Evolutionary conservation across 2,797 vertebrate genomes (phyloP).

Genomic region (Spheniscus humboldti): DNA sequence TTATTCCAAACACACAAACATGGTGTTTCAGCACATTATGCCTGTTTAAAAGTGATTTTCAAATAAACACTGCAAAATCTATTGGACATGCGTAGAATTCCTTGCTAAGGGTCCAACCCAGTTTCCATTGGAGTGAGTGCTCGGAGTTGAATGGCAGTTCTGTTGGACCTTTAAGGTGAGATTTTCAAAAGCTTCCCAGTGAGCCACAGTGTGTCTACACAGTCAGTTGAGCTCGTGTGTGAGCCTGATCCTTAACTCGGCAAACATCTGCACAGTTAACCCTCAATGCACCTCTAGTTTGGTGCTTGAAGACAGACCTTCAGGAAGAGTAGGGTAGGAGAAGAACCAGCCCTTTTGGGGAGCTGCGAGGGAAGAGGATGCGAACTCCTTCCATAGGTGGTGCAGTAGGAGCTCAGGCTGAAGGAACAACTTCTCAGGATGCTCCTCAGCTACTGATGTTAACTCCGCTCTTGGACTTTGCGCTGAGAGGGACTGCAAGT

Average conservation of each 20-base stretch:
- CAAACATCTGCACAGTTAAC: background rate
- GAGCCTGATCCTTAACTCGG: background rate
- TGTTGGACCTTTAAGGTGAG: background rate
- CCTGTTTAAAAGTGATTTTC: background rate
- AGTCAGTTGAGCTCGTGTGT: background rate
- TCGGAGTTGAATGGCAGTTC: background rate
- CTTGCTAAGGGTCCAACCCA: background rate
- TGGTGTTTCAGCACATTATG: background rate
- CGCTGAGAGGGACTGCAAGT: background rate
- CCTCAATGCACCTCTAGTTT: background rate
- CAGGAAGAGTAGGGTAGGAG: background rate
- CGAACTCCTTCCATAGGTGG: background rate
- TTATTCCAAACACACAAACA: background rate
- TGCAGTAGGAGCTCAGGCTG: background rate
- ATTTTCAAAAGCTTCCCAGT: background rate
- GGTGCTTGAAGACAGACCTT: background rate
- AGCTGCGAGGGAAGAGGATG: background rate
- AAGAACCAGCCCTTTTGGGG: background rate
- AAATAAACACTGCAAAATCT: background rate
- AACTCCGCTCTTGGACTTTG: background rate
- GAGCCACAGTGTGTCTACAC: background rate
- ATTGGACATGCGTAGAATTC: background rate
- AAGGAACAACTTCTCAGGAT: background rate
- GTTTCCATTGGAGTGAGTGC: background rate
- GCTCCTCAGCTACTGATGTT: background rate